Evolutionary conservation across 2,113 vertebrate genomes (phyloP).

Genomic region (Tachycineta bicolor): DNA sequence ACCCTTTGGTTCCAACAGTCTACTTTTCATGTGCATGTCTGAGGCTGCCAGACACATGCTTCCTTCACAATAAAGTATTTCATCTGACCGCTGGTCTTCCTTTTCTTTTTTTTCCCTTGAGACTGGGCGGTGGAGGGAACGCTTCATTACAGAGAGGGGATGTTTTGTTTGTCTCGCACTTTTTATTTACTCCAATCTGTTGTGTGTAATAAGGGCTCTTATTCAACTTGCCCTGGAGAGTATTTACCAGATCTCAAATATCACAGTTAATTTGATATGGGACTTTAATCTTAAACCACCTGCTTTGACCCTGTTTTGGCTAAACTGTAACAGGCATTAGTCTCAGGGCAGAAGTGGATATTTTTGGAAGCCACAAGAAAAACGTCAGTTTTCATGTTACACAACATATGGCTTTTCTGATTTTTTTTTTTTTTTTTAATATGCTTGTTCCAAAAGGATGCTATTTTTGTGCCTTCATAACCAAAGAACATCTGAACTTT

Average conservation of each 20-base stretch:
- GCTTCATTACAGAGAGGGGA: background rate
- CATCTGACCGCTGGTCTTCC: constrained; percentile 38
- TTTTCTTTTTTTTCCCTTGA: constrained; percentile 33
- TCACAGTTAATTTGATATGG: constrained; percentile 9
- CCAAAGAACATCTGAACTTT: background rate
- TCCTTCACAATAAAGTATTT: constrained; percentile 47
- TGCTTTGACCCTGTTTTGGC: constrained; percentile 10
- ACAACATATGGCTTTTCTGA: background rate
- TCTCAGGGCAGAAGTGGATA: background rate
- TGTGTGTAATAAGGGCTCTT: background rate
- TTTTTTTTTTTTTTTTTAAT: background rate
- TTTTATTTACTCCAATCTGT: constrained; percentile 34
- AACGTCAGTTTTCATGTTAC: background rate
- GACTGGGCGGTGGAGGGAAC: background rate
- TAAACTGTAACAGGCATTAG: constrained; percentile 31
- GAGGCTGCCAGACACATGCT: constrained; percentile 64
- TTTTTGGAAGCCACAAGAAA: constrained; percentile 46
- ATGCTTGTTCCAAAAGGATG: background rate
- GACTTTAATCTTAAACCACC: constrained; percentile 30
- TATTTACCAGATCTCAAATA: constrained; percentile 41
- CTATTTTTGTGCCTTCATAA: background rate
- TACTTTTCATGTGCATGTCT: constrained; percentile 46
- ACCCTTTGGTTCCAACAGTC: constrained; percentile 41
- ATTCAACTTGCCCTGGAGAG: background rate
- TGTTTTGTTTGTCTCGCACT: background rate